A percentile compares a stretch with the other conserved stretches of the same genome.
These are phyloP conservation scores for Prietella phreatophila DNA, from an alignment of 2,113 vertebrate genomes.

Conservation along the genomic window DNA sequence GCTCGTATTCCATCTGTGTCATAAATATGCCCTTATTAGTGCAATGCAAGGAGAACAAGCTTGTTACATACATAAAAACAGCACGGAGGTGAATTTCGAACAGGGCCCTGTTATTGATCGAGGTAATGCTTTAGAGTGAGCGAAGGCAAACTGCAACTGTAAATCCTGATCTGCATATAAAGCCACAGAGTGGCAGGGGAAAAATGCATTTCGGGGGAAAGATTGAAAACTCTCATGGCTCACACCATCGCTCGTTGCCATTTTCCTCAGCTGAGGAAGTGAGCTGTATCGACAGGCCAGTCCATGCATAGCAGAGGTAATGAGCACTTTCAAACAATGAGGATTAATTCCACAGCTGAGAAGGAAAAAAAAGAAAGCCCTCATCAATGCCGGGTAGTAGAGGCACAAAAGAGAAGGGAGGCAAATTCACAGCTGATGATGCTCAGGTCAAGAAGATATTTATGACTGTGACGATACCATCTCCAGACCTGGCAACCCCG, in stretches of 20 bases:
- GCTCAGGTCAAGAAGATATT: conserved; percentile 47
- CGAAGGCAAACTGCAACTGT: conserved; percentile 12
- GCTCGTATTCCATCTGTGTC: not conserved
- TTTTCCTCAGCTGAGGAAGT: conserved; percentile 24
- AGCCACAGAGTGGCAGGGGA: conserved; percentile 8
- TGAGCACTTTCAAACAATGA: conserved; percentile 38
- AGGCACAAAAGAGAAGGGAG: conserved; percentile 30
- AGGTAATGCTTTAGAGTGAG: conserved; percentile 28
- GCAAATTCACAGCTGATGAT: conserved; percentile 39
- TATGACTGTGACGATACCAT: conserved; percentile 24
- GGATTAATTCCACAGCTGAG: conserved; percentile 34
- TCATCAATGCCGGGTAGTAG: conserved; percentile 36
- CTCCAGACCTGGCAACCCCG: conserved; percentile 1
- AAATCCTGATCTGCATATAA: conserved; percentile 18
- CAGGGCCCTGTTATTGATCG: conserved; percentile 2
- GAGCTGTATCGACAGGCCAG: conserved; percentile 39
- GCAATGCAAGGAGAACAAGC: not conserved
- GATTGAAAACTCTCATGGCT: conserved; percentile 29
- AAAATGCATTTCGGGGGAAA: conserved; percentile 34
- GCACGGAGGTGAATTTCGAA: conserved; percentile 18
- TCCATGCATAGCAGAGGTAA: conserved; percentile 32
- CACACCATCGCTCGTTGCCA: conserved; percentile 6
- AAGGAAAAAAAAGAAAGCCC: not conserved
- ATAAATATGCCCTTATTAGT: conserved; percentile 40
- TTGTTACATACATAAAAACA: conserved; percentile 30